Percentiles rank a stretch among this genome's conserved stretches.
phyloP scores from a whole-genome alignment of 2,797 vertebrate genomes.

The Lepus oiostolus region DNA sequence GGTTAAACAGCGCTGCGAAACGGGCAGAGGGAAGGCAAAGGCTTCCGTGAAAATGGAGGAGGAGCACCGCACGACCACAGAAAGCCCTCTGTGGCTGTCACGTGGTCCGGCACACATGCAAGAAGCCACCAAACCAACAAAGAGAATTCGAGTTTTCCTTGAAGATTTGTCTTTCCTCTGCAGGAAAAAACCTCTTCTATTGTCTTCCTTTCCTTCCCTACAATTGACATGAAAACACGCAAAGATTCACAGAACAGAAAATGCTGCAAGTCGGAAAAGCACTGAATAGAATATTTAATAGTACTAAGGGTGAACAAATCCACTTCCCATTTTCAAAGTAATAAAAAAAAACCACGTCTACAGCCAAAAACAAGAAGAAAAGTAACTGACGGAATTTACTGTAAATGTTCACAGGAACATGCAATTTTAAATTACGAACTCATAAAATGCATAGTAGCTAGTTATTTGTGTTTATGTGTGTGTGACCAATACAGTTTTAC shows the following conservation, averaged over 20 bases:
- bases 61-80: not conserved
- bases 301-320: not conserved
- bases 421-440: slow-evolving; percentile 26
- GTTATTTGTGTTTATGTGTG: not conserved
- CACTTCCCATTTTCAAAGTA: not conserved
- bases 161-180: not conserved
- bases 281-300: not conserved
- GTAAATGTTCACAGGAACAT: not conserved
- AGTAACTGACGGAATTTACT: not conserved
- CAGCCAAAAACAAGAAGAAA: not conserved
- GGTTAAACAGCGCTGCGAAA: not conserved
- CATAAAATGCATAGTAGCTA: not conserved
- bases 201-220: not conserved
- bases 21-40: not conserved
- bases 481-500: slow-evolving; percentile 8
- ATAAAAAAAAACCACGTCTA: not conserved
- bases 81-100: not conserved
- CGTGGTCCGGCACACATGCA: not conserved
- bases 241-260: not conserved
- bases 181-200: not conserved
- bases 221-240: not conserved
- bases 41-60: not conserved
- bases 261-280: not conserved
- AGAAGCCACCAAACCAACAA: not conserved
- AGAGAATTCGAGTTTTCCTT: not conserved